A percentile compares a stretch with the other conserved stretches of the same genome.
phyloP scores from a whole-genome alignment of 2,888 invertebrate species.

The Keiferia lycopersicella region DNA sequence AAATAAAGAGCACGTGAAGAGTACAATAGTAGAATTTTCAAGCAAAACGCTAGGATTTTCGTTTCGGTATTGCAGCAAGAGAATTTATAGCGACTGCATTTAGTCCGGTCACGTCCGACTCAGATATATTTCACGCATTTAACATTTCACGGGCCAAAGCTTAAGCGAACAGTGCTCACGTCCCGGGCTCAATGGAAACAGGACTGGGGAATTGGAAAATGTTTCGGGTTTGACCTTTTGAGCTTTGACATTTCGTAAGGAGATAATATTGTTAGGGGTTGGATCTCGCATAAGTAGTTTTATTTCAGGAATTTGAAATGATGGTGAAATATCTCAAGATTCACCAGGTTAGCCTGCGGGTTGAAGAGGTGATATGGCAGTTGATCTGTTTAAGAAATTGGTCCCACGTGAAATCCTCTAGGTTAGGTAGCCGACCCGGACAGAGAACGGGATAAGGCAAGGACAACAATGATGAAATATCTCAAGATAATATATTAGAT shows the following conservation, averaged over 20 bases:
- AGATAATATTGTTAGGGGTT: not conserved
- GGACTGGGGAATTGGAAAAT: constrained; percentile 32
- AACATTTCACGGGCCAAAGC: constrained; percentile 36
- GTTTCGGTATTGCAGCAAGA: constrained; percentile 20
- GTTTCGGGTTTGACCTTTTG: constrained; percentile 14
- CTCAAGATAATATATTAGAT: no score
- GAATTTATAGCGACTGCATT: constrained; percentile 42
- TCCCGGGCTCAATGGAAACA: constrained; percentile 38
- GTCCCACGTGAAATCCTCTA: no score
- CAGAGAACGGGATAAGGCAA: no score
- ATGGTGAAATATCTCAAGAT: no score
- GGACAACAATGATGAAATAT: no score
- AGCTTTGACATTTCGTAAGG: not conserved
- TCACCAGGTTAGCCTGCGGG: no score
- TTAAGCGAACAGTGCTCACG: constrained; percentile 34
- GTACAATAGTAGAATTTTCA: not conserved
- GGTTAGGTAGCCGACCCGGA: no score
- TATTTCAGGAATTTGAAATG: no score
- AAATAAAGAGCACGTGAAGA: no score
- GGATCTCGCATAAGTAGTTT: not conserved
- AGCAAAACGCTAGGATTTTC: constrained; percentile 1
- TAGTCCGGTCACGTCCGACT: constrained; percentile 41
- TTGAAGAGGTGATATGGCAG: no score
- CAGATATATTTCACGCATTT: constrained; percentile 40
- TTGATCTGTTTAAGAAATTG: no score